Conservation (phyloP, 2,797 vertebrate species). For the Melanotaenia boesemani region DNA sequence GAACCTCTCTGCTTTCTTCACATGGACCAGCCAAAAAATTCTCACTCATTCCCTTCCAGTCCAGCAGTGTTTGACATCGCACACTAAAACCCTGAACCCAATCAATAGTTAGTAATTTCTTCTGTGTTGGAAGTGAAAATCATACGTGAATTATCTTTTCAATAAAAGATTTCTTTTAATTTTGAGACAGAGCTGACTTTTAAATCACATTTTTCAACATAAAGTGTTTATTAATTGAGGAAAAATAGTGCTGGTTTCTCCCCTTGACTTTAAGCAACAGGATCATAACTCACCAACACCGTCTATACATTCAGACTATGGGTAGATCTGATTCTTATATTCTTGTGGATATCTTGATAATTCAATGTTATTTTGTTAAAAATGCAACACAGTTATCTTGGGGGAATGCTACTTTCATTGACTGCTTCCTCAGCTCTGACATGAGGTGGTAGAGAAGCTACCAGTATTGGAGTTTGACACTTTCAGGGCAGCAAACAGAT, state of each 20-base stretch:
- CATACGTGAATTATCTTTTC: conserved; percentile 8
- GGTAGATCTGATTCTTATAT: conserved; percentile 10
- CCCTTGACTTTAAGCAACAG: conserved; percentile 1
- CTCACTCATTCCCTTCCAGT: conserved; percentile 10
- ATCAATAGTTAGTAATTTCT: conserved; percentile 33
- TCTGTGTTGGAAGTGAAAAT: conserved; percentile 32
- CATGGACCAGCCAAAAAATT: background rate
- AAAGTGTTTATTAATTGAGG: conserved; percentile 29
- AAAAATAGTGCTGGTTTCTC: conserved; percentile 15
- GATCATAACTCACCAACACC: conserved; percentile 5
- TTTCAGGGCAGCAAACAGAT: conserved; percentile 49
- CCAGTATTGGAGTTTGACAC: conserved; percentile 30
- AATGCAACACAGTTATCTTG: background rate
- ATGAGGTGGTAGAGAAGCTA: conserved; percentile 13
- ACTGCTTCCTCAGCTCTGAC: conserved; percentile 21
- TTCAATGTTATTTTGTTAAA: no score
- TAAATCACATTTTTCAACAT: conserved; percentile 38
- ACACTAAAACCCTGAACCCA: conserved; percentile 34
- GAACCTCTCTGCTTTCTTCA: background rate
- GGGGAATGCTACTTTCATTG: conserved; percentile 2
- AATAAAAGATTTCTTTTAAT: conserved; percentile 8
- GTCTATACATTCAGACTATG: background rate
- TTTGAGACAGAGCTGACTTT: background rate
- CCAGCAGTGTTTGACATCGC: conserved; percentile 37
- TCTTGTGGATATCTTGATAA: background rate